Percentiles rank a stretch among this genome's conserved stretches.
These are phyloP conservation scores for Drosophila pseudoananassae DNA, from an alignment of 1,140 invertebrate genomes.

Conservation along the genomic window DNA sequence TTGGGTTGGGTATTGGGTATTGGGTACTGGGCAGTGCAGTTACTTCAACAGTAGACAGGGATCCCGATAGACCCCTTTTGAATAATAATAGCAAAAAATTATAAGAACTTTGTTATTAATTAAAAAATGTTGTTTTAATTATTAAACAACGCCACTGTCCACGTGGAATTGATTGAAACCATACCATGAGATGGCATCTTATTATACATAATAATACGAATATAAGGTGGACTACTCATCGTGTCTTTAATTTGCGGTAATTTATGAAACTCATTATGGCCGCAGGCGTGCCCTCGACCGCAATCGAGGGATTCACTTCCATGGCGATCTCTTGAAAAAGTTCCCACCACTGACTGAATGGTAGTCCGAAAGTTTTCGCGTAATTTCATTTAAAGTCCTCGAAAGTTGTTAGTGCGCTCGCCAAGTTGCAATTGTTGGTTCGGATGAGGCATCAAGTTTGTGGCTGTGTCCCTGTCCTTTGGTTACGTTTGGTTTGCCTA, in stretches of 20 bases:
- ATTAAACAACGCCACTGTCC: neutral
- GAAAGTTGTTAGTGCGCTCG: conserved; percentile 63
- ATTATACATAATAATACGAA: conserved; percentile 1
- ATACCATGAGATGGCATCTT: conserved; percentile 14
- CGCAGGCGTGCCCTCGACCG: conserved; percentile 55
- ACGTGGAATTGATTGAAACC: neutral
- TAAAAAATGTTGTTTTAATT: neutral
- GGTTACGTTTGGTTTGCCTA: conserved; percentile 7
- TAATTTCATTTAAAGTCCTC: conserved; percentile 82
- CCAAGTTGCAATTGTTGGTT: conserved; percentile 70
- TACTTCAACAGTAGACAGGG: neutral
- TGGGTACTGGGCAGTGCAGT: neutral
- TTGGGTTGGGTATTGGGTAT: neutral
- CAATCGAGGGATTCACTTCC: conserved; percentile 34
- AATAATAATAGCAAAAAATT: neutral
- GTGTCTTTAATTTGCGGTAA: conserved; percentile 78
- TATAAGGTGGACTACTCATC: conserved; percentile 30
- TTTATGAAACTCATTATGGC: conserved; percentile 78
- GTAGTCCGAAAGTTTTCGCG: conserved; percentile 70
- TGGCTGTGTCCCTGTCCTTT: conserved; percentile 32
- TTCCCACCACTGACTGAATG: conserved; percentile 35
- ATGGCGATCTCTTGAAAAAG: conserved; percentile 71
- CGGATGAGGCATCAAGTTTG: conserved; percentile 47
- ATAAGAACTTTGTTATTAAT: neutral
- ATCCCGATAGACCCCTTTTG: neutral